These are phyloP conservation scores for Hormiphora californensis DNA, from an alignment of 37 sponge, comb jelly and placozoan species.

Conservation along the genomic window DNA sequence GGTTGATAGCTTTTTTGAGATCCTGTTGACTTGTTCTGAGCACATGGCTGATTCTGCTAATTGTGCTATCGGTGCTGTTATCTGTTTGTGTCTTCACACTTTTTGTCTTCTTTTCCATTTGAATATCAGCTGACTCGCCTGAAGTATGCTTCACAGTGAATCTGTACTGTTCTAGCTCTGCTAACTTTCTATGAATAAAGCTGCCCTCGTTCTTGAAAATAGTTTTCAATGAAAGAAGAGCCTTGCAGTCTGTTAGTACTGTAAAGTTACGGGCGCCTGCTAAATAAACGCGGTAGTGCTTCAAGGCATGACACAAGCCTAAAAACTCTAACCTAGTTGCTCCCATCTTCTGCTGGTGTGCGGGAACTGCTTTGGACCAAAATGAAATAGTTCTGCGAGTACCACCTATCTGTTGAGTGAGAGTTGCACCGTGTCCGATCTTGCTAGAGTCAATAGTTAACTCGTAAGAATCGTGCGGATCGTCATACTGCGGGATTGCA, in stretches of 20 bases:
- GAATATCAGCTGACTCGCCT: not conserved
- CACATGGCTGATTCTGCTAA: not conserved
- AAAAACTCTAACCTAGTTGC: not conserved
- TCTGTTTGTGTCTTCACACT: not conserved
- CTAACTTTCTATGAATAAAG: not conserved
- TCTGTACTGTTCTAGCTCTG: not conserved
- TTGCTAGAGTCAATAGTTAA: not conserved
- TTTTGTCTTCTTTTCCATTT: not conserved
- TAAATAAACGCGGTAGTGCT: not conserved
- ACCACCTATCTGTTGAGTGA: not conserved
- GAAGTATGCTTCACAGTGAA: not conserved
- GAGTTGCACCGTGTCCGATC: not conserved
- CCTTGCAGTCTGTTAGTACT: conserved; percentile 13
- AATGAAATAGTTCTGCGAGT: not conserved
- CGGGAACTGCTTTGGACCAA: not conserved
- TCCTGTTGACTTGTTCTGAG: not conserved
- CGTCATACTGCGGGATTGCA: not conserved
- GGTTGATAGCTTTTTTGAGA: not conserved
- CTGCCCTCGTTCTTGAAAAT: not conserved
- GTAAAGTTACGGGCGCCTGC: not conserved
- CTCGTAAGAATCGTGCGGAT: not conserved
- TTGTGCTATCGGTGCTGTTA: not conserved
- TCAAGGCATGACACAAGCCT: not conserved
- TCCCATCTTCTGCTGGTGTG: not conserved
- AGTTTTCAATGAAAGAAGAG: not conserved